phyloP scores from a whole-genome alignment of 2,888 invertebrate genomes.

The Hartigia nigra region DNA sequence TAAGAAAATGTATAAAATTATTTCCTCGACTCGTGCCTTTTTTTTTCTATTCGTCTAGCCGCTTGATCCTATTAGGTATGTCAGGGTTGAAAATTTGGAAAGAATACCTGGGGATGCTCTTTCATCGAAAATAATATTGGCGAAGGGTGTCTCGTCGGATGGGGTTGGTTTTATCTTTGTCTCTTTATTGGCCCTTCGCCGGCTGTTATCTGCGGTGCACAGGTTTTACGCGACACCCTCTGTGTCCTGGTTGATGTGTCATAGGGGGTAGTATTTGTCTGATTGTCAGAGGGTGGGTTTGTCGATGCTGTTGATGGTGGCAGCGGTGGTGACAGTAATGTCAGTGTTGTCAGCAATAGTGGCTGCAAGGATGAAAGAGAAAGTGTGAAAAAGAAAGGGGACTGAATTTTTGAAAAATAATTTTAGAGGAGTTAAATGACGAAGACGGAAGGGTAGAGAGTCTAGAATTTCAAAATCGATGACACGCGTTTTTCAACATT shows the following conservation, averaged over 20 bases:
- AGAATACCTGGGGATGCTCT: not conserved
- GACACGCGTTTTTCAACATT: not conserved
- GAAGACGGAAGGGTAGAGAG: not conserved
- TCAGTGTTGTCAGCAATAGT: not conserved
- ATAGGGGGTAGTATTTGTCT: not conserved
- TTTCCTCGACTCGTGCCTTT: not conserved
- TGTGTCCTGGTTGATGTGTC: not conserved
- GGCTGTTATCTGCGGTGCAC: not conserved
- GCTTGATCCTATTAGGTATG: not conserved
- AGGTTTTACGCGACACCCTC: not conserved
- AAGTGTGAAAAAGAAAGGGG: not conserved
- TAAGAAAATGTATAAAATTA: not conserved
- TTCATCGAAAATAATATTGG: not conserved
- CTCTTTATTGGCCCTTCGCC: not conserved
- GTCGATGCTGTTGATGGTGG: not conserved
- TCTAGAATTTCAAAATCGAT: not conserved
- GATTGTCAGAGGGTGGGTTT: not conserved
- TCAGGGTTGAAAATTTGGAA: not conserved
- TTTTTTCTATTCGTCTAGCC: not conserved
- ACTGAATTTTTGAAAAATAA: too few relatives aligned
- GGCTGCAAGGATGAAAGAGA: slow-evolving; percentile 1
- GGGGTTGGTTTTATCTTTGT: not conserved
- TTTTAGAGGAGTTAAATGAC: not conserved
- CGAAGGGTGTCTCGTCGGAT: not conserved
- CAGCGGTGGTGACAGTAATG: not conserved